Percentiles rank a stretch among this genome's conserved stretches.
phyloP scores from a whole-genome alignment of 2,113 vertebrate genomes.

The Zosterops hypoxanthus region DNA sequence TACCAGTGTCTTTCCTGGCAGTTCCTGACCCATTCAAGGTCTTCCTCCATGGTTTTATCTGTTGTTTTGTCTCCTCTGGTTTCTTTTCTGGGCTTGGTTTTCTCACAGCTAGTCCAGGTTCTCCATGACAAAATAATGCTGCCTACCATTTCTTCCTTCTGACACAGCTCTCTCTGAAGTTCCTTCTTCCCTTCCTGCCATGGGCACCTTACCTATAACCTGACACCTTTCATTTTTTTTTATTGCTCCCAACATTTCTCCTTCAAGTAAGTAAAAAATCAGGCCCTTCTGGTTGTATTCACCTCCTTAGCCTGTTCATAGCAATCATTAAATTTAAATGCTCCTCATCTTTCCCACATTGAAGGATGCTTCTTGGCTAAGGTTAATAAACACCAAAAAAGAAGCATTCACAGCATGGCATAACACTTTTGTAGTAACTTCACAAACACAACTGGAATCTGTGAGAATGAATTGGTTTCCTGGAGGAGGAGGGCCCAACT shows the following conservation, averaged over 20 bases:
- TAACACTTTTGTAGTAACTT: background rate
- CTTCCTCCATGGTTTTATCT: background rate
- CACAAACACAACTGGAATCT: background rate
- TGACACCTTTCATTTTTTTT: background rate
- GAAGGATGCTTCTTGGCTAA: background rate
- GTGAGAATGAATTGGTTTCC: background rate
- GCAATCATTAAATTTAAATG: background rate
- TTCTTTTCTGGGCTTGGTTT: background rate
- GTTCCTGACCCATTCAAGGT: background rate
- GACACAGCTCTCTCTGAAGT: rapidly evolving
- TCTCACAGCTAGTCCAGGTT: background rate
- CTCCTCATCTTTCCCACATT: background rate
- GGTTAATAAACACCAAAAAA: background rate
- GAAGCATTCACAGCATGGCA: background rate
- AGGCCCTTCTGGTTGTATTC: background rate
- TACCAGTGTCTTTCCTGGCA: background rate
- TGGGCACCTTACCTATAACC: background rate
- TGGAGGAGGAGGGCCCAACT: background rate
- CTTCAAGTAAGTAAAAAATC: background rate
- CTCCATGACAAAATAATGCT: background rate
- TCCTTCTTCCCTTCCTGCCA: background rate
- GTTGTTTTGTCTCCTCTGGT: background rate
- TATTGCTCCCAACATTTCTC: background rate
- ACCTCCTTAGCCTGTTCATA: background rate
- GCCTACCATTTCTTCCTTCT: background rate